Evolutionary conservation across 2,797 vertebrate species (phyloP).

Genomic region (Lindbergichthys nudifrons): DNA sequence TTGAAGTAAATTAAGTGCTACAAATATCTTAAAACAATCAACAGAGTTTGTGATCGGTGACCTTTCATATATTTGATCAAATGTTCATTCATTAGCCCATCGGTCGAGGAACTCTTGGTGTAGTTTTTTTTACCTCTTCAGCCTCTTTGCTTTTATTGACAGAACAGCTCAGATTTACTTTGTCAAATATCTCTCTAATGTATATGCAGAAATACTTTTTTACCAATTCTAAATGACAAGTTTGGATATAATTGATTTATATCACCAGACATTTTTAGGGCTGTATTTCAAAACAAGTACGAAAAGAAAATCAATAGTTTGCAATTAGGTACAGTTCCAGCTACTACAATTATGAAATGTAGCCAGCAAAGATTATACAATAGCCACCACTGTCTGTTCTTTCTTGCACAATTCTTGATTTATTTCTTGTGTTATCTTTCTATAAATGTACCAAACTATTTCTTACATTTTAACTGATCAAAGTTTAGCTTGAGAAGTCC

Average conservation of each 20-base stretch:
- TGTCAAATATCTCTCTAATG: conserved; percentile 8
- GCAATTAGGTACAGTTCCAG: conserved; percentile 1
- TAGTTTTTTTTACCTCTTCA: background rate
- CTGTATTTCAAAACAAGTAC: conserved; percentile 3
- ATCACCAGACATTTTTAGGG: conserved; percentile 18
- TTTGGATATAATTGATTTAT: conserved; percentile 19
- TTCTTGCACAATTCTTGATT: background rate
- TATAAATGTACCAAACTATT: background rate
- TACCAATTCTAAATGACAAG: conserved; percentile 2
- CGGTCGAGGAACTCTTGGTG: conserved; percentile 13
- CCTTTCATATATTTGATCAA: conserved; percentile 24
- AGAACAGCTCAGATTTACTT: conserved; percentile 10
- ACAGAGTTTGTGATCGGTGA: conserved; percentile 22
- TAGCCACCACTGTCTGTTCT: background rate
- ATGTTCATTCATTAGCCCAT: conserved; percentile 9
- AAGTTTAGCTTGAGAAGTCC: conserved; percentile 7
- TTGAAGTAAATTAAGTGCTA: conserved; percentile 4
- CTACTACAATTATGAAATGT: conserved; percentile 8
- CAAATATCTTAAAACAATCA: conserved; percentile 19
- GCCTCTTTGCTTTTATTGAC: background rate
- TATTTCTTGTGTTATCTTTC: background rate
- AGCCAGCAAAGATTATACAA: conserved; percentile 1
- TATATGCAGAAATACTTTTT: background rate
- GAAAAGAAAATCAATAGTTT: conserved; percentile 14
- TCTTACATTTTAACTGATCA: background rate